These are phyloP conservation scores for Notechis scutatus DNA, from an alignment of 2,113 vertebrate species.

Conservation along the genomic window DNA sequence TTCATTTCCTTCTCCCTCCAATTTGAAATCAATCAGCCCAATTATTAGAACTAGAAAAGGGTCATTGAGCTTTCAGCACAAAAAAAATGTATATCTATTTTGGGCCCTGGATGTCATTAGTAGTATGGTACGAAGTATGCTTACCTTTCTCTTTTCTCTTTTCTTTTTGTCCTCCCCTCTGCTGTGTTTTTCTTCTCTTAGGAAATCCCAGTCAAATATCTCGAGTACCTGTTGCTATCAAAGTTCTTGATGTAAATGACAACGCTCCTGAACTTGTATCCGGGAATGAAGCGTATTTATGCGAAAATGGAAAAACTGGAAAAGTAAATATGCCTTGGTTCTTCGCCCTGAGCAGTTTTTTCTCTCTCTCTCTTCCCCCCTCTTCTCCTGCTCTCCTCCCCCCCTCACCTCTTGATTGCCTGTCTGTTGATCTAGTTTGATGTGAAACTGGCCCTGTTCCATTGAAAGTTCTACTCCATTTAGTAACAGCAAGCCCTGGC, in stretches of 20 bases:
- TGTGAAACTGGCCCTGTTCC: background rate
- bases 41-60: conserved; percentile 23
- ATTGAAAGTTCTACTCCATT: background rate
- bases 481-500: background rate
- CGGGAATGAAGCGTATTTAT: conserved; percentile 91
- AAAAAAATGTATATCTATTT: background rate
- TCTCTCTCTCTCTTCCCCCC: background rate
- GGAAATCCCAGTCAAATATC: conserved; percentile 98
- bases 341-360: conserved; percentile 37
- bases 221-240: conserved; percentile 88
- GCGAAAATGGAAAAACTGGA: conserved; percentile 96
- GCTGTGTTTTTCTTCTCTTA: conserved; percentile 67
- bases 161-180: conserved; percentile 12
- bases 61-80: background rate
- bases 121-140: conserved; percentile 32
- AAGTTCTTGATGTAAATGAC: conserved; percentile 98
- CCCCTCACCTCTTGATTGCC: background rate
- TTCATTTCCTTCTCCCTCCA: background rate
- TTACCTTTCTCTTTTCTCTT: conserved; percentile 16
- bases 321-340: conserved; percentile 77
- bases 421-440: background rate
- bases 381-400: conserved; percentile 26
- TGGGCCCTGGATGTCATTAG: conserved; percentile 17
- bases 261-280: conserved; percentile 95
- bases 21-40: conserved; percentile 34